Evolutionary conservation across 2,888 invertebrate species (phyloP).

Genomic region (Rhagophthalmus giganteus): DNA sequence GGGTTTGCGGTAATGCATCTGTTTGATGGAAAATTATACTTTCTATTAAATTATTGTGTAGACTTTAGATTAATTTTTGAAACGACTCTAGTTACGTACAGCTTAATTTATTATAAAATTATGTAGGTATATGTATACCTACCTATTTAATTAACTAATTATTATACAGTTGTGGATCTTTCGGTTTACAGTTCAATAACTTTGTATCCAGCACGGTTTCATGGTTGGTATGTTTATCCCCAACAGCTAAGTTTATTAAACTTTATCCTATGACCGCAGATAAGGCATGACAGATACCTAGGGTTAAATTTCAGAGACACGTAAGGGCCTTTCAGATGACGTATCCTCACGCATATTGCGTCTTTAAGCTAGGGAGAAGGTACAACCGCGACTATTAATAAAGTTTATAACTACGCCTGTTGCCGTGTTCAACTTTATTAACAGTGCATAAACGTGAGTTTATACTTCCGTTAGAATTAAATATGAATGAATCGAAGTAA

Average conservation of each 20-base stretch:
- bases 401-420: slow-evolving; percentile 30
- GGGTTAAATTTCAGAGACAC: slow-evolving; percentile 30
- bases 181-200: neutral
- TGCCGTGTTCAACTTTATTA: slow-evolving; percentile 22
- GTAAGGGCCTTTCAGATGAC: slow-evolving; percentile 32
- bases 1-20: too few relatives aligned
- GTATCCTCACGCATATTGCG: slow-evolving; percentile 37
- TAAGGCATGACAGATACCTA: slow-evolving; percentile 29
- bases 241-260: slow-evolving; percentile 28
- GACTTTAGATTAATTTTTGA: too few relatives aligned
- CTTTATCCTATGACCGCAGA: slow-evolving; percentile 24
- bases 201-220: neutral
- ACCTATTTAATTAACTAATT: neutral
- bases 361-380: slow-evolving; percentile 32
- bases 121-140: neutral
- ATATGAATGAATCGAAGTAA: neutral
- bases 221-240: neutral
- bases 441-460: slow-evolving; percentile 3
- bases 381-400: slow-evolving; percentile 36
- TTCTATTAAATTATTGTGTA: too few relatives aligned
- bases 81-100: too few relatives aligned
- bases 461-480: slow-evolving; percentile 1
- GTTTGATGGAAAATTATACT: too few relatives aligned
- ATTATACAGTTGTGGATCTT: neutral
- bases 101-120: neutral